Base-by-base conservation (phyloP, 2,797 vertebrate genomes). In the Nyctibius grandis region DNA sequence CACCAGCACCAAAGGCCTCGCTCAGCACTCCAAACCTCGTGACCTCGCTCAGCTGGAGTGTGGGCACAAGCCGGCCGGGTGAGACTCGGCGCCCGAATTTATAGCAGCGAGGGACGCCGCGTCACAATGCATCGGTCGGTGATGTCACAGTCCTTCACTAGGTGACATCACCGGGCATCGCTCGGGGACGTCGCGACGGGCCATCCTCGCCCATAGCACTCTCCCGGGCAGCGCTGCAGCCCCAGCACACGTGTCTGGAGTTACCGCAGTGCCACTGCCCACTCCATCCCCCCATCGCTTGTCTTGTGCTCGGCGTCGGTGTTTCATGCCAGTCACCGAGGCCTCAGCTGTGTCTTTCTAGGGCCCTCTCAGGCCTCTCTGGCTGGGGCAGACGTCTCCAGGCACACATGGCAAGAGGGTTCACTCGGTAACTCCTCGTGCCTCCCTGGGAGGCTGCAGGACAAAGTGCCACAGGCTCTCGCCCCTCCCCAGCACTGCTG, bases 41-140 rank as follows among this genome's bases (percentile, higher is more conserved):
- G 8, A 4, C 8, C 19, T 22, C 25, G 7, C 75, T 81, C 1
- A 9, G 59, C 70, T 6, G 28, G 47, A 23, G 26, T 31, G 28
- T 0, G 3, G 12, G 28, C 22, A 1, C 4, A 3, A 80, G 5
- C 40, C 8, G 5, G 7, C 34, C 8, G 6, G 8, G 6, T 54
- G 34, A 0, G 5, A n/a, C n/a, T n/a, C n/a, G 0, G 4, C 3
- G 2, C 9, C 14, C 2, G 6, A 31, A 2, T 53, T 6, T 0
- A 14, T 59, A n/a, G 15, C 19, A 6, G n/a, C 7, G 6, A 31
- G 34, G 25, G 33, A 28, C 0, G 3, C 13, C 5, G 6, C 33
- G 50, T 53, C 67, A 15, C 53, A 38, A 2, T 18, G 9, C 6
- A 2, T 44, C 0, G 0, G 78, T 6, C 2, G 17, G 72, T 18